A percentile compares a stretch with the other conserved stretches of the same genome.
Conservation (phyloP, 2,888 invertebrate species). For the Macrostomum cliftonense region DNA sequence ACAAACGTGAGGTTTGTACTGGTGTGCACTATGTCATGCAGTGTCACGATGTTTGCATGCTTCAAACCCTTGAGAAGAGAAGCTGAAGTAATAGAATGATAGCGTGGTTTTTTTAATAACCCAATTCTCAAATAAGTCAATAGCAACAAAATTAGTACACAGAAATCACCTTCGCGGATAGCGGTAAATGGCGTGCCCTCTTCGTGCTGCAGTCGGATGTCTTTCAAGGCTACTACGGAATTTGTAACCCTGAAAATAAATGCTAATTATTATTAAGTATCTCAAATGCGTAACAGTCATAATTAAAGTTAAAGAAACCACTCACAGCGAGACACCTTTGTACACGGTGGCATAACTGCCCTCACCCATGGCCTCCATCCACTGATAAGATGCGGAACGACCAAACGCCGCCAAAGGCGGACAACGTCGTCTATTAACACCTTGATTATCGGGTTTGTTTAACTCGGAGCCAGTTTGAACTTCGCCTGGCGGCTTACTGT, state of each 20-base stretch:
- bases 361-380: conserved; percentile 92
- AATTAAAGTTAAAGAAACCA: background rate
- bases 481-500: too few relatives aligned
- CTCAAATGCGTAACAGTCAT: background rate
- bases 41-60: conserved; percentile 92
- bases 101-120: too few relatives aligned
- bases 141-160: too few relatives aligned
- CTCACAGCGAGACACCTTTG: conserved; percentile 49
- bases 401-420: conserved; percentile 49
- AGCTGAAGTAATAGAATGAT: too few relatives aligned
- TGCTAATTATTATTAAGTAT: background rate
- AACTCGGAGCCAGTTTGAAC: too few relatives aligned
- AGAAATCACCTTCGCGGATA: conserved; percentile 59
- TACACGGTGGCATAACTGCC: conserved; percentile 98
- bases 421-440: too few relatives aligned
- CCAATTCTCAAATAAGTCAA: too few relatives aligned
- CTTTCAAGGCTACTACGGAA: conserved; percentile 93
- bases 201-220: conserved; percentile 93
- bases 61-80: conserved; percentile 91
- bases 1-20: conserved; percentile 93
- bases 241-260: conserved; percentile 53
- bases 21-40: conserved; percentile 94
- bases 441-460: too few relatives aligned
- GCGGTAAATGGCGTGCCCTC: conserved; percentile 99
- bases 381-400: conserved; percentile 86